A percentile compares a stretch with the other conserved stretches of the same genome.
These are phyloP conservation scores for Cerceris ruficornis DNA, from an alignment of 2,888 invertebrate genomes.

Conservation along the genomic window DNA sequence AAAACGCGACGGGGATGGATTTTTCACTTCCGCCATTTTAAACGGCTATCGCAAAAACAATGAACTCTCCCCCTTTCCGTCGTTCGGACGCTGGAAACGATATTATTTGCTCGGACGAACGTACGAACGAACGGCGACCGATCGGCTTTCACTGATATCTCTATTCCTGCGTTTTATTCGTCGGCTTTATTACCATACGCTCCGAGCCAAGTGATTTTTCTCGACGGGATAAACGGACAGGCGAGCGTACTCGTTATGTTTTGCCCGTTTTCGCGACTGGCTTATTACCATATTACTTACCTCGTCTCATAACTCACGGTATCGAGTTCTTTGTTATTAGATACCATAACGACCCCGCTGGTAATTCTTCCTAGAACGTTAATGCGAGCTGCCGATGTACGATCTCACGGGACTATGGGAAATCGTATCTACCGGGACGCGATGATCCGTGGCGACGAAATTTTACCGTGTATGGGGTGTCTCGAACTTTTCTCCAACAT, in stretches of 20 bases:
- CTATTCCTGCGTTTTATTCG: constrained; percentile 48
- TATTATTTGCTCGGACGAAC: constrained; percentile 40
- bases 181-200: constrained; percentile 58
- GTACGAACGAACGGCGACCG: constrained; percentile 52
- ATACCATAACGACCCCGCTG: constrained; percentile 20
- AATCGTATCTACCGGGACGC: not conserved
- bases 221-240: constrained; percentile 10
- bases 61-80: constrained; percentile 12
- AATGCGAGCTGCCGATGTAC: not conserved
- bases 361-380: constrained; percentile 22
- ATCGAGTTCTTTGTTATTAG: constrained; percentile 44
- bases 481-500: no score
- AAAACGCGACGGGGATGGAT: constrained; percentile 20
- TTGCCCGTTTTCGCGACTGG: constrained; percentile 39
- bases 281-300: constrained; percentile 45
- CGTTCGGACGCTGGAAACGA: constrained; percentile 22
- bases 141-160: constrained; percentile 67
- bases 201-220: constrained; percentile 38
- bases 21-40: constrained; percentile 64
- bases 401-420: not conserved
- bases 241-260: constrained; percentile 47
- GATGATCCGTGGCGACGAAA: no score
- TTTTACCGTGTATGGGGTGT: no score
- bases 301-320: constrained; percentile 40
- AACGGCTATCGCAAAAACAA: constrained; percentile 47